Evolutionary conservation across 1,140 invertebrate species (phyloP).

Genomic region (Dendroctonus valens): DNA sequence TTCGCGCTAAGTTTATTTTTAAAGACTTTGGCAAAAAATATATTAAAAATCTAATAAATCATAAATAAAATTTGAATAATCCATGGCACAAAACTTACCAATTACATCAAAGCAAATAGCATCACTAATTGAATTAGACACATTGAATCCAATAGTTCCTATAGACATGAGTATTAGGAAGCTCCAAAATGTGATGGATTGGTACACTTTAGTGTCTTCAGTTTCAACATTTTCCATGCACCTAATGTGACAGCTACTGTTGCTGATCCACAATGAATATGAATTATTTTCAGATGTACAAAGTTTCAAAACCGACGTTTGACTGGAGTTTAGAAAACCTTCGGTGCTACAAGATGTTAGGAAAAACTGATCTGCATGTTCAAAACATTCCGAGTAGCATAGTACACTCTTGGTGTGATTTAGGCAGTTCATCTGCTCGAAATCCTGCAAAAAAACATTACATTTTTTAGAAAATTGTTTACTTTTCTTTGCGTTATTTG

Average conservation of each 20-base stretch:
- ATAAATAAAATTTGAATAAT: too few relatives aligned
- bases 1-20: too few relatives aligned
- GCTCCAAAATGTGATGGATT: conserved; percentile 62
- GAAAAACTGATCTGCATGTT: conserved; percentile 21
- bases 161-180: conserved; percentile 69
- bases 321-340: conserved; percentile 9
- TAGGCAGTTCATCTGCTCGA: conserved; percentile 9
- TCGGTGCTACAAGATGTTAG: conserved; percentile 9
- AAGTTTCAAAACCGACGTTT: conserved; percentile 6
- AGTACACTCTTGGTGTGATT: conserved; percentile 28
- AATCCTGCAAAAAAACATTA: conserved; percentile 19
- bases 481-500: background rate
- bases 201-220: conserved; percentile 29
- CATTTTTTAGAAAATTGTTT: background rate
- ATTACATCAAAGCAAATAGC: conserved; percentile 79
- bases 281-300: conserved; percentile 20
- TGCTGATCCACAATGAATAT: conserved; percentile 3
- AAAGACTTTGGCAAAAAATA: too few relatives aligned
- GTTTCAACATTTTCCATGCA: conserved; percentile 31
- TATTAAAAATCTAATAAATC: too few relatives aligned
- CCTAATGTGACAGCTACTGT: conserved; percentile 19
- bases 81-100: conserved; percentile 53
- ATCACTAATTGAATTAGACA: conserved; percentile 74
- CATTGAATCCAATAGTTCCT: conserved; percentile 73
- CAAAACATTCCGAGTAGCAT: conserved; percentile 37